Conservation (phyloP, 2,888 invertebrate genomes). For the Pandemis heparana region DNA sequence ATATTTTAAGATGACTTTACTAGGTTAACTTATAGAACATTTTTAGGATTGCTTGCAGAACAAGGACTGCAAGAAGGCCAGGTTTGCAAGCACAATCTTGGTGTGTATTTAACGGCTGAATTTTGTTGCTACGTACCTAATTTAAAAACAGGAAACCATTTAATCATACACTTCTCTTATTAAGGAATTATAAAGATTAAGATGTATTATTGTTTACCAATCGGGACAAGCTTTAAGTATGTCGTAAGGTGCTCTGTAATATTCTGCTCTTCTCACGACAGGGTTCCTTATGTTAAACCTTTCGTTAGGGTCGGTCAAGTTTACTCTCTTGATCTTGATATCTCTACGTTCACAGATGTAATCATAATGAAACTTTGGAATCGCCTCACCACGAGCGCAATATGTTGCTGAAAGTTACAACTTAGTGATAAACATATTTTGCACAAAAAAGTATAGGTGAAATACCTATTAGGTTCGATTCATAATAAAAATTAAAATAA, state of each 20-base stretch:
- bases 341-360: constrained; percentile 78
- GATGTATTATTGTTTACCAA: constrained; percentile 60
- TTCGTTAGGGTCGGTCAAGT: constrained; percentile 77
- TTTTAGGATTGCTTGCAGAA: no score
- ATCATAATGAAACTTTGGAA: constrained; percentile 80
- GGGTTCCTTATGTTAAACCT: constrained; percentile 77
- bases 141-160: no score
- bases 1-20: no score
- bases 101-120: no score
- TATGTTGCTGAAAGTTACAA: constrained; percentile 62
- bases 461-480: not conserved
- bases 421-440: not conserved
- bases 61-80: no score
- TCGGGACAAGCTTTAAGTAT: constrained; percentile 80
- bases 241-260: constrained; percentile 77
- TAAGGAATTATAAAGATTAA: no score
- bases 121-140: no score
- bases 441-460: not conserved
- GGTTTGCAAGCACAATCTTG: no score
- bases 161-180: no score
- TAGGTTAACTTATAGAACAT: no score
- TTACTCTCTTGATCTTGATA: constrained; percentile 74
- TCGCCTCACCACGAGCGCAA: constrained; percentile 71
- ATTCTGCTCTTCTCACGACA: constrained; percentile 75
- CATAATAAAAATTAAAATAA: not conserved